Conservation (phyloP, 2,113 vertebrate genomes). For the Cervus canadensis region DNA sequence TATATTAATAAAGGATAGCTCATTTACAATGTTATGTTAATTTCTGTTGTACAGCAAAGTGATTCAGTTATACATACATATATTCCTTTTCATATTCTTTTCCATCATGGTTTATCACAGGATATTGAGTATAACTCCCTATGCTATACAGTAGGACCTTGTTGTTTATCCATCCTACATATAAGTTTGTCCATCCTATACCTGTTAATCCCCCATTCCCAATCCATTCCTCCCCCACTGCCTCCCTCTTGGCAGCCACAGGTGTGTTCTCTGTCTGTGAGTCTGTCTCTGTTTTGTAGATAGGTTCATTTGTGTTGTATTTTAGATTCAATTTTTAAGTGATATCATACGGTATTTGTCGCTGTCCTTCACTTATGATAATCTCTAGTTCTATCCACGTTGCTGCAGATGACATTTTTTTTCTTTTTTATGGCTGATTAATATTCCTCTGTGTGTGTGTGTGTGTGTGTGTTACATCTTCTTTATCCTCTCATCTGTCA, state of each 20-base stretch:
- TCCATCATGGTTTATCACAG: not conserved
- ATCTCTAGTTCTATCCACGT: not conserved
- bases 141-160: not conserved
- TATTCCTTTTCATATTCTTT: not conserved
- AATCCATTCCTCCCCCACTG: not conserved
- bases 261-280: not conserved
- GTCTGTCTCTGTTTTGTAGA: not conserved
- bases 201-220: not conserved
- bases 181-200: not conserved
- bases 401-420: not conserved
- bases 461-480: fast-evolving
- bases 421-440: not conserved
- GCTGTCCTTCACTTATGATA: not conserved
- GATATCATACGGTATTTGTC: not conserved
- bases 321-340: not conserved
- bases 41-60: not conserved
- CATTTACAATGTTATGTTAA: not conserved
- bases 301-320: not conserved
- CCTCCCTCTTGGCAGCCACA: not conserved
- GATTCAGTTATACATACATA: not conserved
- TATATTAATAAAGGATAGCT: not conserved
- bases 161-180: not conserved
- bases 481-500: not conserved
- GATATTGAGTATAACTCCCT: not conserved
- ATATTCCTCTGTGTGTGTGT: not conserved